A percentile compares a stretch with the other conserved stretches of the same genome.
These are phyloP conservation scores for Crocuta crocuta DNA, from an alignment of 2,113 vertebrate genomes.

Conservation along the genomic window DNA sequence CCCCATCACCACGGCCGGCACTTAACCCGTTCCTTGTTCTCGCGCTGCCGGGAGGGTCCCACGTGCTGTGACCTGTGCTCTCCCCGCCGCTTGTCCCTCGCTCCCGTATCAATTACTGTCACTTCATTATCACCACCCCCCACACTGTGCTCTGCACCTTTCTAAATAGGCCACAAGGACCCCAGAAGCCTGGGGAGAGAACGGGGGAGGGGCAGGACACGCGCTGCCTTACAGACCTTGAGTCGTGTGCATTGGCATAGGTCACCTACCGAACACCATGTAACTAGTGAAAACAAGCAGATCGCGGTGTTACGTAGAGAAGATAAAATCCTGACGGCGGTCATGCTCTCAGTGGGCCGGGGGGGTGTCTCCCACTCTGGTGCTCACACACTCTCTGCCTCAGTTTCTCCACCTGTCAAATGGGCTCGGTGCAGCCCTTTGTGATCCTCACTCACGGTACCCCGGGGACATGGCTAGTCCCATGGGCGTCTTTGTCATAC, in stretches of 20 bases:
- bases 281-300: background rate
- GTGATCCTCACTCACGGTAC: background rate
- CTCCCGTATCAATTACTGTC: too few species aligned
- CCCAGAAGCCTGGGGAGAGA: background rate
- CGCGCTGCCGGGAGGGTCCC: too few species aligned
- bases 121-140: background rate
- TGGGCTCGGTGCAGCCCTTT: accelerated
- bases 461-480: background rate
- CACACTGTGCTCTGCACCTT: background rate
- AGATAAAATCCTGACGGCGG: background rate
- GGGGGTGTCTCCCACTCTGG: background rate
- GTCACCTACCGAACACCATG: background rate
- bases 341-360: background rate
- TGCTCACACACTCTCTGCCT: background rate
- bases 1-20: too few species aligned
- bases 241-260: background rate
- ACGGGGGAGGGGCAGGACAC: background rate
- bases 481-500: background rate
- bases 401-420: background rate
- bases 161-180: background rate
- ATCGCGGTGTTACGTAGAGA: background rate
- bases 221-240: background rate
- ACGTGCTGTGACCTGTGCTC: too few species aligned
- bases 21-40: too few species aligned
- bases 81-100: too few species aligned